These are phyloP conservation scores for Drosophila neonasuta DNA, from an alignment of 2,888 invertebrate genomes.

Conservation along the genomic window DNA sequence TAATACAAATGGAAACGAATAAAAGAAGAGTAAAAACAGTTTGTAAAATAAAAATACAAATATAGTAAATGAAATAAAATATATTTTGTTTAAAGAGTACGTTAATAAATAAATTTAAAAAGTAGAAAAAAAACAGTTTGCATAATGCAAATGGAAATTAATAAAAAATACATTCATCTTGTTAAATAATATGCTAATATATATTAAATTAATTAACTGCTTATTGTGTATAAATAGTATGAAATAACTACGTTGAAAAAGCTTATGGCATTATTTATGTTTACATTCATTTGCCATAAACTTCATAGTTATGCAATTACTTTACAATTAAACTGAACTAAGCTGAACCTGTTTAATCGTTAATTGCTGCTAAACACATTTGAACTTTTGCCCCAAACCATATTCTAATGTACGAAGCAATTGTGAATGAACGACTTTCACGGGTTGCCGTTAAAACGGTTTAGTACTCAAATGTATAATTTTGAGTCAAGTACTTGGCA, in stretches of 20 bases:
- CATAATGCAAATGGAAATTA: too few species aligned
- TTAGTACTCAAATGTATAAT: constrained; percentile 12
- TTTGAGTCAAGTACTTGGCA: constrained; percentile 34
- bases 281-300: neutral
- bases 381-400: neutral
- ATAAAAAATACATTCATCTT: too few species aligned
- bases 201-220: too few species aligned
- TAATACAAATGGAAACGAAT: too few species aligned
- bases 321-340: neutral
- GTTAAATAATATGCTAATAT: too few species aligned
- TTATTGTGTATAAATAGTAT: too few species aligned
- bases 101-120: neutral
- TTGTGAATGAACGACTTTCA: constrained; percentile 16
- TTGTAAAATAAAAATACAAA: neutral
- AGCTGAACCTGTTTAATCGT: neutral
- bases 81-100: too few species aligned
- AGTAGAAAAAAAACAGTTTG: too few species aligned
- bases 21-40: neutral
- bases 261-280: neutral
- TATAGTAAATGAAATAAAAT: too few species aligned
- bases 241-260: neutral
- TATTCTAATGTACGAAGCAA: constrained; percentile 6
- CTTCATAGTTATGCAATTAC: neutral
- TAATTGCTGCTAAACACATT: neutral
- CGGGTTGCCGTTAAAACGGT: constrained; percentile 3